Evolutionary conservation across 2,888 invertebrate genomes (phyloP).

Genomic region (Germaria angustata): DNA sequence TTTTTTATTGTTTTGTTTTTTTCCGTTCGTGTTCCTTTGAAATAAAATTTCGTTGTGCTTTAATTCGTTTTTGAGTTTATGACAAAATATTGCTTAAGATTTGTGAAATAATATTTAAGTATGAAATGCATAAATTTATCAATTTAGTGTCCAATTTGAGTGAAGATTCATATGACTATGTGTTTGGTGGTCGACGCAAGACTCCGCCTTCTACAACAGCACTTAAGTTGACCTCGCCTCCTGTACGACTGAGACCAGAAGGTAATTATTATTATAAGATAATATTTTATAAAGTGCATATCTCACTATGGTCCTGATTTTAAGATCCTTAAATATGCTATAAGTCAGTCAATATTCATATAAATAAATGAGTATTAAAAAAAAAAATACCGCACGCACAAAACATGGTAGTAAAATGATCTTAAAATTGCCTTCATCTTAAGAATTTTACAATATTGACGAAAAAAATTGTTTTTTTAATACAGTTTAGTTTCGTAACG

Average conservation of each 20-base stretch:
- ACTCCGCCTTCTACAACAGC: slow-evolving; percentile 79
- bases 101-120: neutral
- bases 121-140: slow-evolving; percentile 43
- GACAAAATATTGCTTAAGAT: neutral
- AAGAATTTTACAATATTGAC: too few species aligned
- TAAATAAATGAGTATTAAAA: too few species aligned
- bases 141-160: slow-evolving; percentile 80
- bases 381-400: too few species aligned
- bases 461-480: too few species aligned
- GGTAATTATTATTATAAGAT: slow-evolving; percentile 74
- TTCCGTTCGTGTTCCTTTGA: neutral
- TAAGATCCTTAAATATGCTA: too few species aligned
- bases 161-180: slow-evolving; percentile 81
- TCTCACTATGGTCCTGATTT: neutral
- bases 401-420: too few species aligned
- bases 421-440: too few species aligned
- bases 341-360: too few species aligned
- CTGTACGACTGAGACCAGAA: slow-evolving; percentile 80
- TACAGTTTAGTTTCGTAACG: too few species aligned
- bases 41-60: slow-evolving; percentile 37
- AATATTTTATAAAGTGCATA: too few species aligned
- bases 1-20: neutral
- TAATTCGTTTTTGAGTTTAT: slow-evolving; percentile 4
- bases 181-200: slow-evolving; percentile 81
- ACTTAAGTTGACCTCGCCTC: slow-evolving; percentile 81